These are phyloP conservation scores for Ladona fulva DNA, from an alignment of 1,140 invertebrate species.

Conservation along the genomic window DNA sequence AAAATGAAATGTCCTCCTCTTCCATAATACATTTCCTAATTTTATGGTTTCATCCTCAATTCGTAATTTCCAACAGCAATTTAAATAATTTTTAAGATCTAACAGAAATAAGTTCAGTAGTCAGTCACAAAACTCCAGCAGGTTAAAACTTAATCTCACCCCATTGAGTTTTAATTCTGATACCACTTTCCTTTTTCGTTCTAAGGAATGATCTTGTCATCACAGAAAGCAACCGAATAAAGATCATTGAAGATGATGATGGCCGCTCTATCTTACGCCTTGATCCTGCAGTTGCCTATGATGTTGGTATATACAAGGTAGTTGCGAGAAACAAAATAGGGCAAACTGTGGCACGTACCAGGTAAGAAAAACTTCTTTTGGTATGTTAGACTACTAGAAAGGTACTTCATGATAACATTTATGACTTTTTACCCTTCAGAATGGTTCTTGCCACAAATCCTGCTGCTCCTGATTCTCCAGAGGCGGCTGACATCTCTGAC, in stretches of 20 bases:
- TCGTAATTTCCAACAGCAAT: too few species aligned
- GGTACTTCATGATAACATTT: background rate
- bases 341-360: background rate
- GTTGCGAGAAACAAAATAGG: slow-evolving; percentile 68
- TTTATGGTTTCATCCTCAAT: too few species aligned
- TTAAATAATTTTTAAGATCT: too few species aligned
- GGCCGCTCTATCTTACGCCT: slow-evolving; percentile 70
- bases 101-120: too few species aligned
- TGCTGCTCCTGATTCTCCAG: slow-evolving; percentile 76
- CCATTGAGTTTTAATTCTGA: too few species aligned
- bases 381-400: slow-evolving; percentile 6
- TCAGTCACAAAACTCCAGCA: too few species aligned
- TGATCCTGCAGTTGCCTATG: slow-evolving; percentile 63
- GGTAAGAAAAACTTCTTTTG: background rate
- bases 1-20: too few species aligned
- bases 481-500: slow-evolving; percentile 70
- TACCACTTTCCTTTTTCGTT: slow-evolving; percentile 15
- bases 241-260: slow-evolving; percentile 61
- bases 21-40: too few species aligned
- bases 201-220: slow-evolving; percentile 71
- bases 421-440: slow-evolving; percentile 31
- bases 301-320: slow-evolving; percentile 90
- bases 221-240: slow-evolving; percentile 66
- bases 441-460: slow-evolving; percentile 66
- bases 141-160: too few species aligned